These are phyloP conservation scores for Montipora capitata DNA, from an alignment of 92 coral and sea anemone genomes.

Conservation along the genomic window DNA sequence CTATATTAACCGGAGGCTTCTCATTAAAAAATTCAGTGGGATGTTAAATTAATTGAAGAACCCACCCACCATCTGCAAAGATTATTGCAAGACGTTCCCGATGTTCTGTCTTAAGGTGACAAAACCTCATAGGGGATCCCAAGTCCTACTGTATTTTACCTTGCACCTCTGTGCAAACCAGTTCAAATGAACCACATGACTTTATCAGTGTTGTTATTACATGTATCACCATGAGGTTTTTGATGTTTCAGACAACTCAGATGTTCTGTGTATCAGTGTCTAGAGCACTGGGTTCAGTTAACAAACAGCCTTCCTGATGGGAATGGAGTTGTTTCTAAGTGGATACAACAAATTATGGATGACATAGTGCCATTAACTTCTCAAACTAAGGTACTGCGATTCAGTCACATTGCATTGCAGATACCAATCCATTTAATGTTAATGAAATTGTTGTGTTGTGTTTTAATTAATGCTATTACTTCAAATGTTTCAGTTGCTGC, in stretches of 20 bases:
- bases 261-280: slow-evolving; percentile 78
- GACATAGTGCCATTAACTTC: slow-evolving; percentile 74
- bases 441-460: neutral
- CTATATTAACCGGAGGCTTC: too few relatives aligned
- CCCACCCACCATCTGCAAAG: too few relatives aligned
- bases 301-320: slow-evolving; percentile 75
- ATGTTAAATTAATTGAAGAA: too few relatives aligned
- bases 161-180: too few relatives aligned
- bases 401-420: too few relatives aligned
- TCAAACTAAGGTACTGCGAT: slow-evolving; percentile 78
- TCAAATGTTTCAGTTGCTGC: neutral
- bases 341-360: slow-evolving; percentile 68
- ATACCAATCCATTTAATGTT: too few relatives aligned
- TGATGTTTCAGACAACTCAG: slow-evolving; percentile 60
- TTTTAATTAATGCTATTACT: neutral
- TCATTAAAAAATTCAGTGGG: too few relatives aligned
- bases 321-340: slow-evolving; percentile 56
- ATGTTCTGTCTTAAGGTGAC: too few relatives aligned
- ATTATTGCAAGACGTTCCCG: too few relatives aligned
- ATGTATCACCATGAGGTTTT: neutral
- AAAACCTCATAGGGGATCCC: too few relatives aligned
- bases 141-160: too few relatives aligned
- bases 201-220: too few relatives aligned
- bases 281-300: slow-evolving; percentile 75
- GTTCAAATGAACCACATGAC: neutral